A percentile compares a stretch with the other conserved stretches of the same genome.
Evolutionary conservation across 2,888 invertebrate genomes (phyloP).

Genomic region (Stegana nigrithorax): DNA sequence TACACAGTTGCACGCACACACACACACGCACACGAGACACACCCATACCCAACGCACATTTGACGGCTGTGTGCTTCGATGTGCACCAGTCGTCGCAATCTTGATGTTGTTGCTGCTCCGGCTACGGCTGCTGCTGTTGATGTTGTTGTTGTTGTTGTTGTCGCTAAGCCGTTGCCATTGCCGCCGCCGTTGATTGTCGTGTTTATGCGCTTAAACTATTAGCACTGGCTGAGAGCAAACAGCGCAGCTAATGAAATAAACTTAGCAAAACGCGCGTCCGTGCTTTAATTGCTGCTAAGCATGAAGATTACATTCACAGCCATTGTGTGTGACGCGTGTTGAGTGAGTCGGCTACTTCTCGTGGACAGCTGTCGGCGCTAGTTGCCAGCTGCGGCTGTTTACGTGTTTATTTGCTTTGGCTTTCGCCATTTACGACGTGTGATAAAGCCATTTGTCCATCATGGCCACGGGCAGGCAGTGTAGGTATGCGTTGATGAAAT

Average conservation of each 20-base stretch:
- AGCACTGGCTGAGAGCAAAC: background rate
- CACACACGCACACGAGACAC: too few species aligned
- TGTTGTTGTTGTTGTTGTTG: background rate
- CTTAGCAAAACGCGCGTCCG: conserved; percentile 26
- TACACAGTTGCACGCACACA: too few species aligned
- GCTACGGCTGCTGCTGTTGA: background rate
- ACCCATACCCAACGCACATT: too few species aligned
- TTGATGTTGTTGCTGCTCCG: background rate
- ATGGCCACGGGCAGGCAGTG: too few species aligned
- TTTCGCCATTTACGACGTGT: background rate
- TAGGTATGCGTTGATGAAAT: too few species aligned
- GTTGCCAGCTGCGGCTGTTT: conserved; percentile 6
- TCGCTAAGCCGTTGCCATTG: too few species aligned
- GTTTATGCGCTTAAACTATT: conserved; percentile 2
- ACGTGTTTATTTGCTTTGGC: background rate
- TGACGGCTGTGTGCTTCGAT: too few species aligned
- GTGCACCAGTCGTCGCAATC: too few species aligned
- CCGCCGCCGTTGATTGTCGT: too few species aligned
- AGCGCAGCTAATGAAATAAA: conserved; percentile 13
- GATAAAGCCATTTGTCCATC: too few species aligned
- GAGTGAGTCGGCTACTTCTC: too few species aligned
- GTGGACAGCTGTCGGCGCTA: conserved; percentile 20
- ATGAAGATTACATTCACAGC: conserved; percentile 44
- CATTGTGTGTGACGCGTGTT: conserved; percentile 17
- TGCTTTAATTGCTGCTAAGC: conserved; percentile 43